A percentile compares a stretch with the other conserved stretches of the same genome.
Evolutionary conservation across 2,113 vertebrate species (phyloP).

Genomic region (Athene cunicularia): DNA sequence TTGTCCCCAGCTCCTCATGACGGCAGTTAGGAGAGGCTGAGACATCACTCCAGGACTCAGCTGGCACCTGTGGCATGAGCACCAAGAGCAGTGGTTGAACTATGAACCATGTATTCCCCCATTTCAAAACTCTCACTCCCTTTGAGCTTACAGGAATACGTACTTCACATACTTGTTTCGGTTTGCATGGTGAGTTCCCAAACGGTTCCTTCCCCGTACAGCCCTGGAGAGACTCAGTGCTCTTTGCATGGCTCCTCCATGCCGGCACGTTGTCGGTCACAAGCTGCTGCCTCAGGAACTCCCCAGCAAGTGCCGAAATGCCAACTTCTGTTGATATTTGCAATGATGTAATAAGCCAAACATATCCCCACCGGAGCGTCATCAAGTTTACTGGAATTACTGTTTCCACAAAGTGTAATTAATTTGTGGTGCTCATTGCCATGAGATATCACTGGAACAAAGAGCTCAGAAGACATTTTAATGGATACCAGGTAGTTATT

Average conservation of each 20-base stretch:
- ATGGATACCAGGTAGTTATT: background rate
- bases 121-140: background rate
- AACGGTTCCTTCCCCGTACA: background rate
- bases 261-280: background rate
- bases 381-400: background rate
- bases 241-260: background rate
- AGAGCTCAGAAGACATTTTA: background rate
- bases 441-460: background rate
- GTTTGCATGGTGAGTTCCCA: background rate
- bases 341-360: slow-evolving; percentile 34
- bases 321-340: slow-evolving; percentile 3
- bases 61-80: background rate
- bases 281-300: background rate
- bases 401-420: background rate
- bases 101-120: background rate
- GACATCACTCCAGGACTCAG: accelerated
- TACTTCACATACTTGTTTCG: background rate
- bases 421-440: background rate
- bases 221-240: accelerated
- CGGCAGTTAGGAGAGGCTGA: background rate
- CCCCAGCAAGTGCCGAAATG: accelerated
- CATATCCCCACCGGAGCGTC: background rate
- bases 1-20: background rate
- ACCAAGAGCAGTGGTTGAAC: background rate
- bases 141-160: accelerated